Evolutionary conservation across 2,888 invertebrate species (phyloP).

Genomic region (Caenorhabditis becei): DNA sequence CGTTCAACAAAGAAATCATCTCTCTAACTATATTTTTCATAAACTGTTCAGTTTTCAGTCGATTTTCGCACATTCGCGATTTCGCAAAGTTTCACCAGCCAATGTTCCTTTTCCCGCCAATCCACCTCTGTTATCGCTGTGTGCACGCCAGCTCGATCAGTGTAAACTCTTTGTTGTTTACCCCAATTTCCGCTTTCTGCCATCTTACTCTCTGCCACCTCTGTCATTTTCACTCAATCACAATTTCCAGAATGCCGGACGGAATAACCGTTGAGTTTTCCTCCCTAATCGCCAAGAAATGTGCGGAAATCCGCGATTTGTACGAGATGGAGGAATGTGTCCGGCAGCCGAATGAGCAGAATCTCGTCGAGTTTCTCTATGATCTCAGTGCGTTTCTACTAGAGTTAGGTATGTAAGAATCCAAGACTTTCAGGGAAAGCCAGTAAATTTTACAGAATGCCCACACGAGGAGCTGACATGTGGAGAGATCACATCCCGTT

Average conservation of each 20-base stretch:
- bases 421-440: background rate
- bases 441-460: slow-evolving; percentile 60
- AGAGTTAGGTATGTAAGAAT: slow-evolving; percentile 60
- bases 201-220: slow-evolving; percentile 1
- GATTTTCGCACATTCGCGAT: slow-evolving; percentile 5
- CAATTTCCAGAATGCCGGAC: slow-evolving; percentile 32
- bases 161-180: slow-evolving; percentile 52
- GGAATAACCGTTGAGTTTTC: slow-evolving; percentile 44
- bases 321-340: slow-evolving; percentile 64
- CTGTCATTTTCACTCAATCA: background rate
- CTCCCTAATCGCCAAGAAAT: slow-evolving; percentile 37
- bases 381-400: slow-evolving; percentile 71
- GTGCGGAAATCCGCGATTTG: slow-evolving; percentile 60
- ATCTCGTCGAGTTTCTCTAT: slow-evolving; percentile 65
- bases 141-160: slow-evolving; percentile 20
- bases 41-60: background rate
- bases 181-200: slow-evolving; percentile 11
- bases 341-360: slow-evolving; percentile 40
- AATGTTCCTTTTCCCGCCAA: background rate
- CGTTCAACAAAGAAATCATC: no score
- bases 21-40: no score
- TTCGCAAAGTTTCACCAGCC: slow-evolving; percentile 26
- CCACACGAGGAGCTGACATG: slow-evolving; percentile 68
- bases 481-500: slow-evolving; percentile 62
- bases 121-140: background rate